phyloP scores from a whole-genome alignment of 2,113 vertebrate genomes.

The Coptodon bakossiorum region DNA sequence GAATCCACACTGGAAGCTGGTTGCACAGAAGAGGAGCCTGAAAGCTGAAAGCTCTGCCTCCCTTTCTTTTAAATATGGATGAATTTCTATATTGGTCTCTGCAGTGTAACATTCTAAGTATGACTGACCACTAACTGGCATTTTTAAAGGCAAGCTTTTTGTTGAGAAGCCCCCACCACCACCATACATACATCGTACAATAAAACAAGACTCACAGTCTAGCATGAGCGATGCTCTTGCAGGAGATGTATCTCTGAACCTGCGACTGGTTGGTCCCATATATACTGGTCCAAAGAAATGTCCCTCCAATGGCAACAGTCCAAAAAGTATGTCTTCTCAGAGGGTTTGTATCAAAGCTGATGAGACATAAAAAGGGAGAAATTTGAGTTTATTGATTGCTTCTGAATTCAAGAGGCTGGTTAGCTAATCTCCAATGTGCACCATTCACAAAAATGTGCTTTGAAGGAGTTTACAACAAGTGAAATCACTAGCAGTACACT shows the following conservation, averaged over 20 bases:
- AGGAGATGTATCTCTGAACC: constrained; percentile 93
- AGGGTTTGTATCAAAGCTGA: constrained; percentile 85
- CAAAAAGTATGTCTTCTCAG: constrained; percentile 91
- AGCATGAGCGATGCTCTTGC: constrained; percentile 85
- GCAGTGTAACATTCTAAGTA: background rate
- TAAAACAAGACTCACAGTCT: constrained; percentile 79
- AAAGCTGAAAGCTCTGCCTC: background rate
- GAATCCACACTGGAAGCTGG: background rate
- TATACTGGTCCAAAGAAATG: constrained; percentile 84
- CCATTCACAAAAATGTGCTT: background rate
- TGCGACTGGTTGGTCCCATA: constrained; percentile 92
- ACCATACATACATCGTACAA: fast-evolving
- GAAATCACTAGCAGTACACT: background rate
- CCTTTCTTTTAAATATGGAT: background rate
- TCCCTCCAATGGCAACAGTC: constrained; percentile 84
- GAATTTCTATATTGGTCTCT: background rate
- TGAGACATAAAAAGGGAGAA: background rate
- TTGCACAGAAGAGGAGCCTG: background rate
- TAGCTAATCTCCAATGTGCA: background rate
- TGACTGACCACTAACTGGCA: fast-evolving
- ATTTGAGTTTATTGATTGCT: background rate
- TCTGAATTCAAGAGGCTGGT: background rate
- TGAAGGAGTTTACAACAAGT: background rate
- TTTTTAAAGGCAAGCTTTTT: background rate
- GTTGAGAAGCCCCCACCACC: background rate